These are phyloP conservation scores for Frankliniella intonsa DNA, from an alignment of 2,888 invertebrate genomes.

Conservation along the genomic window DNA sequence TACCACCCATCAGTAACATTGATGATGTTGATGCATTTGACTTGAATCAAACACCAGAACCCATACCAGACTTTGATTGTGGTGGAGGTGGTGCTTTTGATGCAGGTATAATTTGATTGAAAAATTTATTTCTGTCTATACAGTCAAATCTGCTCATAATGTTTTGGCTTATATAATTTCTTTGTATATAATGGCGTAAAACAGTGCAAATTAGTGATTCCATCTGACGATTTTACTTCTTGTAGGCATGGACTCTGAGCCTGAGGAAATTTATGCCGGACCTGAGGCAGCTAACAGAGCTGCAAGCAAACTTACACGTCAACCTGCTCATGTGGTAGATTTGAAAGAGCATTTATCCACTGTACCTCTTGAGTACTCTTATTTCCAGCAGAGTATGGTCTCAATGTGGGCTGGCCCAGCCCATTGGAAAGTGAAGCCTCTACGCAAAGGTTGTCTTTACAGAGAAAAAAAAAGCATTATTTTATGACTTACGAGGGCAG, in stretches of 20 bases:
- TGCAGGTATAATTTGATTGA: neutral
- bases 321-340: slow-evolving; percentile 52
- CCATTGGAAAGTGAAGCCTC: slow-evolving; percentile 68
- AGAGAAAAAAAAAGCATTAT: neutral
- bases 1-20: neutral
- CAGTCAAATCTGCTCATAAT: neutral
- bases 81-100: neutral
- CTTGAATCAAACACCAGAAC: slow-evolving; percentile 6
- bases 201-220: too few species aligned
- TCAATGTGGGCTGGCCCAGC: slow-evolving; percentile 73
- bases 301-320: slow-evolving; percentile 45
- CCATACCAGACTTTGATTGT: neutral
- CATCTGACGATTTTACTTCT: too few species aligned
- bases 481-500: neutral
- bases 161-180: neutral
- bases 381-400: slow-evolving; percentile 53
- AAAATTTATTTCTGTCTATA: neutral
- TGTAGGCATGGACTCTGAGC: neutral
- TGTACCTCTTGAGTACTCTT: slow-evolving; percentile 65
- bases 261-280: neutral
- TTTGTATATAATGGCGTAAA: too few species aligned
- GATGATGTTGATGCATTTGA: slow-evolving; percentile 4
- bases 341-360: slow-evolving; percentile 52
- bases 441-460: neutral
- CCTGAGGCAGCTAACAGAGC: slow-evolving; percentile 35